Base-by-base conservation (phyloP, 1,140 invertebrate genomes). In the Notospermus geniculatus region DNA sequence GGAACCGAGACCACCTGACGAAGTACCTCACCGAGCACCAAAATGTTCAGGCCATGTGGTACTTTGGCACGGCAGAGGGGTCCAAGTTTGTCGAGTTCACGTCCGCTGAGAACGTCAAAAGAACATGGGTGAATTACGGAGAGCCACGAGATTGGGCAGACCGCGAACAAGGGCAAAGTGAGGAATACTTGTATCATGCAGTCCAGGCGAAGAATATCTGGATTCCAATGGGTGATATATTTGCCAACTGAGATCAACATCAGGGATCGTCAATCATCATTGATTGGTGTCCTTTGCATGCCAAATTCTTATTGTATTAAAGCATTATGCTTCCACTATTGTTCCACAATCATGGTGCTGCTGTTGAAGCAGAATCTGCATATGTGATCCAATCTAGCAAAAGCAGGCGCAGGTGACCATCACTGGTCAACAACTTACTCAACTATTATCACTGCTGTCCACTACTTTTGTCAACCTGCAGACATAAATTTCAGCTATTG, bases 161-260 rank as follows among this genome's bases (percentile, higher is more conserved):
- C 54, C n/a, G 56, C 1, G 67, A 72, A 19, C 74, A 82, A 62
- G 80, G 80, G 5, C 74, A 77, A 54, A 78, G 80, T 2, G 79
- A 82, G 60, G 82, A 84, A 63, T 82, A 83, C 54, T 67, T 83
- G 9, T 78, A 81, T 57, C 80, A 83, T 28, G 72, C 80, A 1
- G 74, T 78, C 11, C 78, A 82, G 56, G 69, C 67, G 36, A 84
- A 84, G 66, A 82, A 82, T 57, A 75, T 84, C 52, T 84, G 83
- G 83, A 71, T 84, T 2, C 83, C 83, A 43, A 83, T 83, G 80
- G 83, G 83, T 54, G 82, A 83, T 46, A 83, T 83, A 28, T 84
- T 82, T 77, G 83, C 83, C n/a, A 84, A 84, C 67, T 84, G 66
- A 69, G n/a, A n/a, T n/a, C n/a, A n/a, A n/a, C n/a, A n/a, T n/a